Conservation (phyloP, 2,888 invertebrate species). For the Ariolimax columbianus region DNA sequence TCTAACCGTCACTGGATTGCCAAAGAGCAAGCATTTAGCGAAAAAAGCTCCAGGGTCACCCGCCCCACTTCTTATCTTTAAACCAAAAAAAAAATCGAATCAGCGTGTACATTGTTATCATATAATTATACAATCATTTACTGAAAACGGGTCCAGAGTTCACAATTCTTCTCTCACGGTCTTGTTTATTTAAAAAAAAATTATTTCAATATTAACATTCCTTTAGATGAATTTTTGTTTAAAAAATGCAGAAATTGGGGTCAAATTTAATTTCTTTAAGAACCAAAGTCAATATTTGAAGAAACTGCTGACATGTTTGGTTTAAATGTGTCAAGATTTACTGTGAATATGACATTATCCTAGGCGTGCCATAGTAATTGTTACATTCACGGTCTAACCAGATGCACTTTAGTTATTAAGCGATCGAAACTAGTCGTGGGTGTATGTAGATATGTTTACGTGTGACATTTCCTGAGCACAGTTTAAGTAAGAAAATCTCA, state of each 20-base stretch:
- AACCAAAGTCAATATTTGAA: not conserved
- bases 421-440: not conserved
- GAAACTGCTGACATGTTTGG: not conserved
- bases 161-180: too few relatives aligned
- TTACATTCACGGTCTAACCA: not conserved
- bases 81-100: too few relatives aligned
- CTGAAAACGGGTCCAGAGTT: too few relatives aligned
- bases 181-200: too few relatives aligned
- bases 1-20: too few relatives aligned
- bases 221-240: too few relatives aligned
- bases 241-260: not conserved
- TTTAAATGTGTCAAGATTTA: not conserved
- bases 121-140: too few relatives aligned
- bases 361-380: not conserved
- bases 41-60: too few relatives aligned
- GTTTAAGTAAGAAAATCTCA: not conserved
- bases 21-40: too few relatives aligned
- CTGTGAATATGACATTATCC: not conserved
- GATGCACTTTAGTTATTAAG: not conserved
- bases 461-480: not conserved
- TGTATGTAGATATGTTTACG: not conserved
- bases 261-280: not conserved
- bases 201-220: too few relatives aligned
- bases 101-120: too few relatives aligned
- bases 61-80: too few relatives aligned